Conservation (phyloP, 2,113 vertebrate genomes). For the Acanthisitta chloris region DNA sequence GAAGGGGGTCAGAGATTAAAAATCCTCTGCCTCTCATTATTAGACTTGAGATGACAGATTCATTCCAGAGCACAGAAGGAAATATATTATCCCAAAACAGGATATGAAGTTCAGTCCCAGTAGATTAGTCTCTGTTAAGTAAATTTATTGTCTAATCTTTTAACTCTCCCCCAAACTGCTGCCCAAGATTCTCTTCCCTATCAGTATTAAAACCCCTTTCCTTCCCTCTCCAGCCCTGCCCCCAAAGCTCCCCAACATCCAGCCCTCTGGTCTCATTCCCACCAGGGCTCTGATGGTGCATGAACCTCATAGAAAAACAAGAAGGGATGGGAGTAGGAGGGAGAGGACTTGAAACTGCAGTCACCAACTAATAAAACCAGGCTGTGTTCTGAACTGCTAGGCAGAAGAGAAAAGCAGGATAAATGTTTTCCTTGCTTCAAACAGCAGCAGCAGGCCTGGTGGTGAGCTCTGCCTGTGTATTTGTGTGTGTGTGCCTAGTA, state of each 20-base stretch:
- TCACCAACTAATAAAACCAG: conserved; percentile 51
- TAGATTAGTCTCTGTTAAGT: conserved; percentile 78
- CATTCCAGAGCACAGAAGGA: conserved; percentile 81
- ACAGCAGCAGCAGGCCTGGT: conserved; percentile 4
- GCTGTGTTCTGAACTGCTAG: background rate
- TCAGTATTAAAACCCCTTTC: conserved; percentile 5
- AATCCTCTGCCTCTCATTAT: conserved; percentile 80
- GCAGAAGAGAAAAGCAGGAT: background rate
- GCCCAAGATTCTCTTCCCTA: conserved; percentile 51
- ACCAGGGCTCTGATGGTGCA: background rate
- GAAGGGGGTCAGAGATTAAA: conserved; percentile 81
- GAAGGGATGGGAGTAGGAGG: background rate
- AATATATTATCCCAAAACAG: conserved; percentile 83
- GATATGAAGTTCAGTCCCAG: conserved; percentile 82
- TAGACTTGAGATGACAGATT: conserved; percentile 80
- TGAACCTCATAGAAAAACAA: background rate
- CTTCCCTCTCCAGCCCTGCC: background rate
- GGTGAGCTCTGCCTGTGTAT: background rate
- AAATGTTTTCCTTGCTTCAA: background rate
- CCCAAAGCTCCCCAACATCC: background rate
- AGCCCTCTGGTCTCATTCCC: background rate
- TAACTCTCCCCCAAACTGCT: conserved; percentile 71
- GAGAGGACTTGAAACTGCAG: background rate
- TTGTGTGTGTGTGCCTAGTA: background rate
- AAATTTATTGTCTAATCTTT: conserved; percentile 83